A percentile compares a stretch with the other conserved stretches of the same genome.
These are phyloP conservation scores for Lithobates sylvaticus DNA, from an alignment of 2,797 vertebrate species.

Conservation along the genomic window DNA sequence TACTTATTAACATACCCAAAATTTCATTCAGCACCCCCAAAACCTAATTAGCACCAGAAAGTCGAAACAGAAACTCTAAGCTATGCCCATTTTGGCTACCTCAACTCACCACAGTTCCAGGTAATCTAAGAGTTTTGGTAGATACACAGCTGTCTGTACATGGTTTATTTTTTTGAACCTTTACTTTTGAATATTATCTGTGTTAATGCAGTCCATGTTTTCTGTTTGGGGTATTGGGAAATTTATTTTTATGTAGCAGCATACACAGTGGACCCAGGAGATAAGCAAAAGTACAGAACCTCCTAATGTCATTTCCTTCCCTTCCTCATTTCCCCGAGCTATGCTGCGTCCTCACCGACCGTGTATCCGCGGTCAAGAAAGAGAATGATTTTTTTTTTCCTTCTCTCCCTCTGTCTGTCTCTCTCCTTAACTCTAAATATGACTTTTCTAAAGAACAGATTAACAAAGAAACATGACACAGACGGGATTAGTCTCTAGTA, in stretches of 20 bases:
- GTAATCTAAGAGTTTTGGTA: neutral
- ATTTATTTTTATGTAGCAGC: neutral
- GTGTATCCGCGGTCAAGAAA: conserved; percentile 1
- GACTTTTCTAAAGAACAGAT: conserved; percentile 40
- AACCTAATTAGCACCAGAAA: no score
- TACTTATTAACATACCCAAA: no score
- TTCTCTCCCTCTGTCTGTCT: neutral
- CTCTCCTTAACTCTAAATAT: conserved; percentile 33
- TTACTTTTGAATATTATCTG: conserved; percentile 2
- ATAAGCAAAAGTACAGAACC: neutral
- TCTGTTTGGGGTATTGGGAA: conserved; percentile 6
- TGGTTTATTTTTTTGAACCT: neutral
- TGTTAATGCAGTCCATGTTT: neutral
- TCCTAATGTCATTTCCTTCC: conserved; percentile 32
- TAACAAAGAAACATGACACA: conserved; percentile 46
- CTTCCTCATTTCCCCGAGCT: conserved; percentile 1
- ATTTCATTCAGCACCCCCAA: no score
- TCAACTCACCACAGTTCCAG: no score
- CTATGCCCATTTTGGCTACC: no score
- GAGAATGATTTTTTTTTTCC: conserved; percentile 16
- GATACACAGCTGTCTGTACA: neutral
- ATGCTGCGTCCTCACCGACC: neutral
- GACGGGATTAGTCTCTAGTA: conserved; percentile 43
- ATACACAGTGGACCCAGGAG: conserved; percentile 4
- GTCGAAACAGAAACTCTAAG: no score